These are phyloP conservation scores for Macrotrachela quadricornifera DNA, from an alignment of 1,140 invertebrate genomes.

Conservation along the genomic window DNA sequence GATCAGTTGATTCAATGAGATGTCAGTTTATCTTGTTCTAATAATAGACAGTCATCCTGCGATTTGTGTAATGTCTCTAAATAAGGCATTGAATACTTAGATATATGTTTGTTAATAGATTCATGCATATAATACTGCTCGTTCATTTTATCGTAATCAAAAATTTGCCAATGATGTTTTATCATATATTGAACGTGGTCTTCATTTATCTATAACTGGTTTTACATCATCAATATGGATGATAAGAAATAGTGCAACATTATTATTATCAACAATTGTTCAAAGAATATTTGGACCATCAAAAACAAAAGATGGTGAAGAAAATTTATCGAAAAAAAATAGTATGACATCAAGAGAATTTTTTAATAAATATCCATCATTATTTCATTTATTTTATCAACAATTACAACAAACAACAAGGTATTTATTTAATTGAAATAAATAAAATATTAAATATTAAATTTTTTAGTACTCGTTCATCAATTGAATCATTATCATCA, in stretches of 20 bases:
- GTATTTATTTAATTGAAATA: no score
- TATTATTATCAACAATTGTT: slow-evolving; percentile 61
- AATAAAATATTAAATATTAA: no score
- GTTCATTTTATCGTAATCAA: slow-evolving; percentile 39
- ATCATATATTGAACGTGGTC: slow-evolving; percentile 45
- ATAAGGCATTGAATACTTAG: no score
- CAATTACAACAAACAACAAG: no score
- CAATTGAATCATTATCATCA: no score
- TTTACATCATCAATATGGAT: slow-evolving; percentile 52
- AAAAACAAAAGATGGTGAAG: slow-evolving; percentile 38
- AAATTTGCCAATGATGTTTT: slow-evolving; percentile 41
- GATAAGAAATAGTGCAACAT: slow-evolving; percentile 56
- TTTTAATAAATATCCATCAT: no score
- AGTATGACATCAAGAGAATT: slow-evolving; percentile 15
- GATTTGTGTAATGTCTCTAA: no score
- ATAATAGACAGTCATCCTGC: no score
- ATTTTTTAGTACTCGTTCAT: no score
- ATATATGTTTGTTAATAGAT: slow-evolving; percentile 3
- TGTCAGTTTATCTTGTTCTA: no score
- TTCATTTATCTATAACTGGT: slow-evolving; percentile 48
- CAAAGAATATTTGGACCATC: slow-evolving; percentile 70
- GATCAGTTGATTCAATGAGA: no score
- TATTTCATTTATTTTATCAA: no score
- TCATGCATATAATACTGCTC: slow-evolving; percentile 5
- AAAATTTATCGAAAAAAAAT: slow-evolving; percentile 45